A percentile compares a stretch with the other conserved stretches of the same genome.
Evolutionary conservation across 2,113 vertebrate species (phyloP).

Genomic region (Tragulus kanchil): DNA sequence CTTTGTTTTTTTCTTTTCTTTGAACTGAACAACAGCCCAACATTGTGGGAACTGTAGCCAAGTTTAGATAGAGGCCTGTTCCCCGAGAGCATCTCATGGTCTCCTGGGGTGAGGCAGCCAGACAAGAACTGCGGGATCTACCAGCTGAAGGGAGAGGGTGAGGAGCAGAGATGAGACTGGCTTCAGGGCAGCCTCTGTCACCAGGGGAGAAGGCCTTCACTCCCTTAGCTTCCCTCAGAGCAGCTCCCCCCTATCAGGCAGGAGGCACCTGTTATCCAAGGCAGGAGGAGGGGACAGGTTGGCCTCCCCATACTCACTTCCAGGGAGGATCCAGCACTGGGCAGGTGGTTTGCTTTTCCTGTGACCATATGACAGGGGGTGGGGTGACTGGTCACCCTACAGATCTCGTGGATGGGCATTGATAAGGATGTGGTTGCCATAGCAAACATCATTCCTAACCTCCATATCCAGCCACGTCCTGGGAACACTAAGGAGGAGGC

Average conservation of each 20-base stretch:
- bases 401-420: neutral
- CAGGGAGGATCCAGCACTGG: neutral
- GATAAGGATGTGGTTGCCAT: conserved; percentile 42
- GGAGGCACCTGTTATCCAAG: neutral
- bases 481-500: neutral
- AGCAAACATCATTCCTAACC: conserved; percentile 34
- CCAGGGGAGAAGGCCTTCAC: fast-evolving
- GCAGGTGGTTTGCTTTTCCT: neutral
- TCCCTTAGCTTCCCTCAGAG: neutral
- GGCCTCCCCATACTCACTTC: neutral
- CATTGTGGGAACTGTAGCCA: neutral
- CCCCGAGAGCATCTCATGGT: neutral
- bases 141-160: neutral
- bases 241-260: neutral
- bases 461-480: neutral
- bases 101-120: neutral
- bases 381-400: neutral
- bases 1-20: neutral
- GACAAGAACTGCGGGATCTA: neutral
- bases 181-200: neutral
- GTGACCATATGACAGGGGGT: neutral
- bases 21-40: neutral
- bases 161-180: neutral
- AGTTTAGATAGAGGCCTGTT: neutral
- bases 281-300: neutral